Evolutionary conservation across 2,888 invertebrate species (phyloP).

Genomic region (Athalia circularis): DNA sequence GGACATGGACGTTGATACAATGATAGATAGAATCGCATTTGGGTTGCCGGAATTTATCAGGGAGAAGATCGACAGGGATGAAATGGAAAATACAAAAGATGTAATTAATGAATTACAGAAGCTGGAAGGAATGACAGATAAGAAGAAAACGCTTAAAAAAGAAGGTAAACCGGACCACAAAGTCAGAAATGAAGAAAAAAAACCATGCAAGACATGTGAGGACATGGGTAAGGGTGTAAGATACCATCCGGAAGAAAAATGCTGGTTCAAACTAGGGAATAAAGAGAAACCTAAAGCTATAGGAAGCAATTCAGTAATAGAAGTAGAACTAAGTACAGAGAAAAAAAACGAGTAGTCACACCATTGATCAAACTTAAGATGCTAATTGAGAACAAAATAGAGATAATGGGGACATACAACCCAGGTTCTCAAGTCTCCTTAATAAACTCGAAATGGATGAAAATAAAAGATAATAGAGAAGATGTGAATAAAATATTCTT

Average conservation of each 20-base stretch:
- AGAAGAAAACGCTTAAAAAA: conserved; percentile 27
- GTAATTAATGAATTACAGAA: conserved; percentile 35
- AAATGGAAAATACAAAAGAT: conserved; percentile 36
- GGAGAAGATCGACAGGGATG: conserved; percentile 49
- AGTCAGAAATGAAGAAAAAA: conserved; percentile 22
- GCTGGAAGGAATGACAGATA: conserved; percentile 25
- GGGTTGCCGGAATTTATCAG: conserved; percentile 49
- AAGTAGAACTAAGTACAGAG: conserved; percentile 50
- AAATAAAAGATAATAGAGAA: conserved; percentile 51
- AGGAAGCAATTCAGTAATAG: conserved; percentile 54
- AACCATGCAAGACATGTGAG: conserved; percentile 38
- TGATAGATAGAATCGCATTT: conserved; percentile 35
- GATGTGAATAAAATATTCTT: conserved; percentile 50
- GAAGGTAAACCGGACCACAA: conserved; percentile 35
- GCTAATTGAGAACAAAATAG: conserved; percentile 48
- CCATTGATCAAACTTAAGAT: conserved; percentile 50
- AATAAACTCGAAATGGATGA: conserved; percentile 53
- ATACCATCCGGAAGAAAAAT: conserved; percentile 49
- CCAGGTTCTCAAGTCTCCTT: conserved; percentile 54
- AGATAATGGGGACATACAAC: conserved; percentile 52
- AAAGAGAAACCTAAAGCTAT: conserved; percentile 46
- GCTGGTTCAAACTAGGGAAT: conserved; percentile 49
- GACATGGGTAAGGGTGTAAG: conserved; percentile 48
- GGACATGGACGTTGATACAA: conserved; percentile 34
- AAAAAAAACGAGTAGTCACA: conserved; percentile 52